phyloP scores from a whole-genome alignment of 2,113 vertebrate species.

The Lipophrys pholis region DNA sequence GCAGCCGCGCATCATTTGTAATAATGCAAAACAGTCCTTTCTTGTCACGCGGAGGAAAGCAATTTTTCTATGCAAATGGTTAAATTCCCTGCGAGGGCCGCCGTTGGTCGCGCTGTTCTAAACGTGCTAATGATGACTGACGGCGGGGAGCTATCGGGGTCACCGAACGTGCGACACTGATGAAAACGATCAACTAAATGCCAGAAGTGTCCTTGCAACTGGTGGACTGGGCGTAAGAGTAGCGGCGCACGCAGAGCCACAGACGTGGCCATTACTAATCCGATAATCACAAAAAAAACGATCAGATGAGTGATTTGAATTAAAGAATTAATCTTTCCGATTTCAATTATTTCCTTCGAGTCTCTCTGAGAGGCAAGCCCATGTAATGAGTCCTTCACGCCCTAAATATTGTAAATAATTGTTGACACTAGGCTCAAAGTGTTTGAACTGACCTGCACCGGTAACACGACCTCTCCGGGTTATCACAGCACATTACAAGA shows the following conservation, averaged over 20 bases:
- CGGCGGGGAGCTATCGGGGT: slow-evolving; percentile 84
- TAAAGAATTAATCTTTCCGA: slow-evolving; percentile 63
- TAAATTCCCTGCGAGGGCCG: slow-evolving; percentile 84
- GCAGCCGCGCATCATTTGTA: slow-evolving; percentile 86
- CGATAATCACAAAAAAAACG: slow-evolving; percentile 83
- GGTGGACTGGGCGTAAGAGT: slow-evolving; percentile 62
- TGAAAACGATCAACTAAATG: slow-evolving; percentile 87
- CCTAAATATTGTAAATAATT: not conserved
- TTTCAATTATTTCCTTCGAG: slow-evolving; percentile 22
- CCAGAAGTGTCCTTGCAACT: slow-evolving; percentile 85
- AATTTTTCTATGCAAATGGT: slow-evolving; percentile 91
- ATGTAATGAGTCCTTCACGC: not conserved
- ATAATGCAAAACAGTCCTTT: slow-evolving; percentile 88
- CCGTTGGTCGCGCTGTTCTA: slow-evolving; percentile 79
- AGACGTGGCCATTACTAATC: slow-evolving; percentile 81
- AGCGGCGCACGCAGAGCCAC: slow-evolving; percentile 53
- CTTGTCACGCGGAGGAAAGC: slow-evolving; percentile 83
- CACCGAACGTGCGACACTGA: slow-evolving; percentile 80
- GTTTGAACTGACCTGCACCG: no score
- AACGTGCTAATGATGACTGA: slow-evolving; percentile 87
- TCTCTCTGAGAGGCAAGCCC: not conserved
- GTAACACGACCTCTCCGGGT: no score
- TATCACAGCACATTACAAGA: no score
- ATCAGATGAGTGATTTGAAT: slow-evolving; percentile 84
- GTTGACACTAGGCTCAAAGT: no score